Percentiles rank a stretch among this genome's conserved stretches.
Conservation (phyloP, 2,797 vertebrate genomes). For the Epinephelus awoara region DNA sequence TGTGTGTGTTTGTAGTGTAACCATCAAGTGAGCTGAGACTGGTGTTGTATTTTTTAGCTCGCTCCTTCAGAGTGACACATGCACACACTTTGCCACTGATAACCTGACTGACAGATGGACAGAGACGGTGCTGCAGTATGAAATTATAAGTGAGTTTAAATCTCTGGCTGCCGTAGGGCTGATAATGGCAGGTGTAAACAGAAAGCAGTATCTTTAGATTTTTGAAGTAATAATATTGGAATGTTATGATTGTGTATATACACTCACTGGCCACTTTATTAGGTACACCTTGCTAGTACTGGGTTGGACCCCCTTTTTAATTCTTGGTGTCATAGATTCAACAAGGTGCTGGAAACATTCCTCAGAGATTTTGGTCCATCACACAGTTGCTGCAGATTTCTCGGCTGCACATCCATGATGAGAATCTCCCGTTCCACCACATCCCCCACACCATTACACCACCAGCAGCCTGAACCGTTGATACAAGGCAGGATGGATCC, state of each 20-base stretch:
- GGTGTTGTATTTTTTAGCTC: conserved; percentile 61
- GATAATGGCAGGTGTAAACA: neutral
- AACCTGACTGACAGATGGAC: conserved; percentile 39
- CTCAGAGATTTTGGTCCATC: no score
- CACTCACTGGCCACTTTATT: no score
- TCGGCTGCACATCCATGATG: no score
- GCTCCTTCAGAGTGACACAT: conserved; percentile 30
- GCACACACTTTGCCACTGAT: conserved; percentile 40
- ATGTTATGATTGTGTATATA: neutral
- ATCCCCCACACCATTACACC: no score
- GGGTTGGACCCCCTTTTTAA: no score
- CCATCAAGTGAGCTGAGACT: conserved; percentile 25
- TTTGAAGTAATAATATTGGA: neutral
- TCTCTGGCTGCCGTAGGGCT: neutral
- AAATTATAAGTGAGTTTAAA: conserved; percentile 10
- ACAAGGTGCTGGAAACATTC: no score
- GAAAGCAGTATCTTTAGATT: neutral
- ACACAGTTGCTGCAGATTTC: no score
- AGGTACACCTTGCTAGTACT: no score
- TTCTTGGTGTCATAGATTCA: no score
- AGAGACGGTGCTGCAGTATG: conserved; percentile 1
- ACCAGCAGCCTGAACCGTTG: no score
- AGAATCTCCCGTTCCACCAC: no score
- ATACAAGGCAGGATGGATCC: no score
- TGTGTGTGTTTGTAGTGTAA: conserved; percentile 37